Conservation (phyloP, 2,888 invertebrate species). For the Chesias legatella region DNA sequence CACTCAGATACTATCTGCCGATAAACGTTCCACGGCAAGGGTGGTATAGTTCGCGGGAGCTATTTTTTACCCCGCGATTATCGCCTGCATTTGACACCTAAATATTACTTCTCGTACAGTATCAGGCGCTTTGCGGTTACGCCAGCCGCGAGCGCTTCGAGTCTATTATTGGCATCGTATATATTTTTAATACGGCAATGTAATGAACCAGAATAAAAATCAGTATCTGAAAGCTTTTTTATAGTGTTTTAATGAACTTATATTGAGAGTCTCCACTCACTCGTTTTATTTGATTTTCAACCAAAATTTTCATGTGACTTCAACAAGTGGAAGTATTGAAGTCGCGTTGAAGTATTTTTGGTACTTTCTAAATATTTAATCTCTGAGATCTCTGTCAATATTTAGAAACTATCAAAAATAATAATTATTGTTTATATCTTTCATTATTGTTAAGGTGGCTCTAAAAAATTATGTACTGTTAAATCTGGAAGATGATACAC, state of each 20-base stretch:
- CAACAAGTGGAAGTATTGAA: conserved; percentile 7
- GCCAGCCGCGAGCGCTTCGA: conserved; percentile 55
- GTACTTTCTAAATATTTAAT: no score
- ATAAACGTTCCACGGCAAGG: conserved; percentile 68
- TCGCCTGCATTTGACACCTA: conserved; percentile 79
- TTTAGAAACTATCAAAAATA: no score
- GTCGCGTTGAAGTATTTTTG: no score
- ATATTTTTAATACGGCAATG: conserved; percentile 42
- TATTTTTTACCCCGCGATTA: conserved; percentile 77
- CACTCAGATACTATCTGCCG: conserved; percentile 79
- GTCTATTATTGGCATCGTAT: conserved; percentile 61
- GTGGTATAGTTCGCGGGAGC: conserved; percentile 68
- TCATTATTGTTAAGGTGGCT: no score
- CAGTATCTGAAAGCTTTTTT: conserved; percentile 27
- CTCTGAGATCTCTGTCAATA: no score
- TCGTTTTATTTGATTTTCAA: no score
- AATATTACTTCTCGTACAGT: conserved; percentile 70
- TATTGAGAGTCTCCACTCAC: no score
- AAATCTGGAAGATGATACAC: no score
- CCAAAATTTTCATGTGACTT: no score
- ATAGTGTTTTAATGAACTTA: no score
- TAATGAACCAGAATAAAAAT: conserved; percentile 37
- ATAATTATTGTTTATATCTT: no score
- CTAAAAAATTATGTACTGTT: no score
- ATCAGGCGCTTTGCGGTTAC: conserved; percentile 63